Percentiles rank a stretch among this genome's conserved stretches.
Conservation (phyloP, 2,113 vertebrate species). For the Corvus cornix region DNA sequence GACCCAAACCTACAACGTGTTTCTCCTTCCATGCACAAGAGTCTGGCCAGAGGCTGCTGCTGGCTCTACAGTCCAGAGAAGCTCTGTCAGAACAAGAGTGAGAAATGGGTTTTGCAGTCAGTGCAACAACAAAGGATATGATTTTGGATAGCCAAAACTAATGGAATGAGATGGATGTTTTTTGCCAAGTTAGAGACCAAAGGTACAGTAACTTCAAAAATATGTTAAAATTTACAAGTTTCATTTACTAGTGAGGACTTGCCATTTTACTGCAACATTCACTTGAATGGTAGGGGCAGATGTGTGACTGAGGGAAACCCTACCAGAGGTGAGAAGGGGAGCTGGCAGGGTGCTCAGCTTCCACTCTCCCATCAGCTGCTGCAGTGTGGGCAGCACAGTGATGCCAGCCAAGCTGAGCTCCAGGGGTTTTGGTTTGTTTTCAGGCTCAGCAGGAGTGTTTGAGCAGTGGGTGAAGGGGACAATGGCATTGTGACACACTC, state of each 20-base stretch:
- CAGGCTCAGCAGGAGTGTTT: neutral
- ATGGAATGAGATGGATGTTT: neutral
- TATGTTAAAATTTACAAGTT: neutral
- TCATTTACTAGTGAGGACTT: neutral
- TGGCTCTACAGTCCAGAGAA: neutral
- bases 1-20: neutral
- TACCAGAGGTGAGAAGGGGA: neutral
- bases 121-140: neutral
- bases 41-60: neutral
- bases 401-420: neutral
- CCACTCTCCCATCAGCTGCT: neutral
- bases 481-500: neutral
- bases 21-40: neutral
- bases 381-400: rapidly evolving
- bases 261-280: neutral
- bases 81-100: neutral
- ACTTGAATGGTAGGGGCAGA: neutral
- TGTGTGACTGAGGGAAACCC: neutral
- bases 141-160: neutral
- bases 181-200: neutral
- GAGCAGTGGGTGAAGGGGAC: neutral
- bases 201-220: neutral
- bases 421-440: neutral
- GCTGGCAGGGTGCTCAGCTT: neutral
- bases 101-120: neutral